Base-by-base conservation (phyloP, 2,888 invertebrate species). In the Dasypogon diadema region DNA sequence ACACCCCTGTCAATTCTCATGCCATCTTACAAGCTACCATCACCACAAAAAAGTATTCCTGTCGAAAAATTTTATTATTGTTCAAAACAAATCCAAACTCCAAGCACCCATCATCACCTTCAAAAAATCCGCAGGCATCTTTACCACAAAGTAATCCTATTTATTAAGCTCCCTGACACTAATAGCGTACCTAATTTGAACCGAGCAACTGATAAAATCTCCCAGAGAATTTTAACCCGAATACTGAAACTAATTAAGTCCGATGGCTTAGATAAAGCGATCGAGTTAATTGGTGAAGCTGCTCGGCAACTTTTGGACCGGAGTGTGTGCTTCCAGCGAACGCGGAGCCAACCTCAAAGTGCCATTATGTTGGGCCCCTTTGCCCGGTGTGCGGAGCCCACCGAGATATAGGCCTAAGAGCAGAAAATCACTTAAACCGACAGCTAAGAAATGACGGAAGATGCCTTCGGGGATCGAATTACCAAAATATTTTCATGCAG, bases 401-500 rank as follows among this genome's bases (percentile, higher is more conserved):
- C 70, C 18, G 37, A 54, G 51, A 34, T 16, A 54, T 70, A 37
- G 70, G 70, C 54, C 70, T 70, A 34, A 70, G 14, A 22, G 54
- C 54, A 54, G 18, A 54, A 54, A 54, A 54, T 54, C 18, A 21
- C 54, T 22, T 22, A 18, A 22, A 8, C 21, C n/a, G 21, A 54
- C 46, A 8, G 54, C 37, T 30, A 18, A 14, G 24, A 42, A 12
- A 73, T 56, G 56, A 56, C 73, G 73, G 73, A 73, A 73, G 73
- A 73, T 56, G 56, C 56, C 73, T 37, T 73, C 58, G 48, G 82
- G 82, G 83, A 84, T 84, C 84, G 81, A 83, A 84, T 84, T 84
- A 84, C 84, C 81, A 83, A 83, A 84, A 83, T 84, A 84, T 84
- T 84, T 84, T 83, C 84, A 83, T 83, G 83, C 82, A 84, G 82